Evolutionary conservation across 1,140 invertebrate genomes (phyloP).

Genomic region (Ceratina japonica): DNA sequence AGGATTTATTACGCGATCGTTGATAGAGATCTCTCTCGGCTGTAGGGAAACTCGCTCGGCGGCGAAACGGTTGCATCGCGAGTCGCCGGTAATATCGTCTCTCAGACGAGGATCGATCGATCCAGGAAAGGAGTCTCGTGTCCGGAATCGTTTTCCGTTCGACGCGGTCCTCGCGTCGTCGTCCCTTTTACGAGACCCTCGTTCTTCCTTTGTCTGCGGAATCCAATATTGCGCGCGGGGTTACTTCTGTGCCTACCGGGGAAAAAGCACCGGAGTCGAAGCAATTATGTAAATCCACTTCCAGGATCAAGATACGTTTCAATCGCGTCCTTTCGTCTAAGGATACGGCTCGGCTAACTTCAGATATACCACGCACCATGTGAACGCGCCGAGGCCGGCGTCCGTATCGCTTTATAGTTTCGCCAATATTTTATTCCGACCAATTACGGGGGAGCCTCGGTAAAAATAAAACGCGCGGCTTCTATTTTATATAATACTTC

Average conservation of each 20-base stretch:
- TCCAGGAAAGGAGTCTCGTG: neutral
- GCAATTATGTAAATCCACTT: constrained; percentile 74
- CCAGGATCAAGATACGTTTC: constrained; percentile 73
- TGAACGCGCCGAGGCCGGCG: constrained; percentile 8
- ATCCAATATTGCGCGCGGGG: constrained; percentile 66
- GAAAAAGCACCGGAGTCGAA: constrained; percentile 68
- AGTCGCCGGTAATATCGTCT: neutral
- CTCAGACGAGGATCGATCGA: neutral
- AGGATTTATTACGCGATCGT: too few species aligned
- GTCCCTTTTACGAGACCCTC: constrained; percentile 36
- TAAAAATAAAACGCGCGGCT: too few species aligned
- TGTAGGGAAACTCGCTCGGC: too few species aligned
- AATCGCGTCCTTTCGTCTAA: constrained; percentile 55
- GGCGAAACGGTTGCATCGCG: too few species aligned
- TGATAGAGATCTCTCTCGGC: too few species aligned
- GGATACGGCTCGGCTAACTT: constrained; percentile 17
- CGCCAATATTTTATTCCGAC: too few species aligned
- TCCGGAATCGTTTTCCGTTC: neutral
- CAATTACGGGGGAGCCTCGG: too few species aligned
- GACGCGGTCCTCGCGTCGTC: constrained; percentile 30
- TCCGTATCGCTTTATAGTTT: too few species aligned
- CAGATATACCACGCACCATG: too few species aligned
- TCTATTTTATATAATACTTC: too few species aligned
- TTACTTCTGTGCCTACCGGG: constrained; percentile 45
- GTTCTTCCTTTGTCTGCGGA: constrained; percentile 32